Conservation (phyloP, 2,113 vertebrate genomes). For the Pseudorasbora parva region DNA sequence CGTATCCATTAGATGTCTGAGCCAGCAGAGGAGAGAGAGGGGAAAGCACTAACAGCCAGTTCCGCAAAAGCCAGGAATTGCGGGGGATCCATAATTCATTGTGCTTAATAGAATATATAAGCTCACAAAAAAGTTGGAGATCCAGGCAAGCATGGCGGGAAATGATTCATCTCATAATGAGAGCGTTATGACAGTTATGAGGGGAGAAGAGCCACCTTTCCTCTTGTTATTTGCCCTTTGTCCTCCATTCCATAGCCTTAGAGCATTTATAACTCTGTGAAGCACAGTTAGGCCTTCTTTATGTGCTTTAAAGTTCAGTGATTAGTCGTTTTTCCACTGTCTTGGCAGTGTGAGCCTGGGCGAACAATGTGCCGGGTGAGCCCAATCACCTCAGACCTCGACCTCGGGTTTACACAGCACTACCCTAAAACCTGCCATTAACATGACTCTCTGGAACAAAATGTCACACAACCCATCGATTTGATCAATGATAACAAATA, state of each 20-base stretch:
- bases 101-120: constrained; percentile 65
- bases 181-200: neutral
- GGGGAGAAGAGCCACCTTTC: neutral
- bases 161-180: constrained; percentile 27
- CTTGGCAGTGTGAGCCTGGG: no score
- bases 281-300: constrained; percentile 17
- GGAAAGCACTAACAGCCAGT: constrained; percentile 58
- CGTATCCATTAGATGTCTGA: constrained; percentile 66
- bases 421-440: no score
- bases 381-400: no score
- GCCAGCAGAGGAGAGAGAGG: constrained; percentile 21
- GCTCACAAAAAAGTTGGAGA: constrained; percentile 57
- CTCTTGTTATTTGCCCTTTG: constrained; percentile 7
- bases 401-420: no score
- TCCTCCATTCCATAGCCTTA: neutral
- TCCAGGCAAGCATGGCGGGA: neutral
- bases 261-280: neutral
- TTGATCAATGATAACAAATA: no score
- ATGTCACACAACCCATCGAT: no score
- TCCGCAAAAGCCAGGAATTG: constrained; percentile 44
- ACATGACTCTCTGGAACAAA: no score
- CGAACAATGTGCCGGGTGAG: no score
- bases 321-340: neutral
- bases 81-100: constrained; percentile 65
- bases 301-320: constrained; percentile 25